Evolutionary conservation across 1,140 invertebrate species (phyloP), one percentile per base, ranked within the genome.

Genomic region (Apis laboriosa): DNA sequence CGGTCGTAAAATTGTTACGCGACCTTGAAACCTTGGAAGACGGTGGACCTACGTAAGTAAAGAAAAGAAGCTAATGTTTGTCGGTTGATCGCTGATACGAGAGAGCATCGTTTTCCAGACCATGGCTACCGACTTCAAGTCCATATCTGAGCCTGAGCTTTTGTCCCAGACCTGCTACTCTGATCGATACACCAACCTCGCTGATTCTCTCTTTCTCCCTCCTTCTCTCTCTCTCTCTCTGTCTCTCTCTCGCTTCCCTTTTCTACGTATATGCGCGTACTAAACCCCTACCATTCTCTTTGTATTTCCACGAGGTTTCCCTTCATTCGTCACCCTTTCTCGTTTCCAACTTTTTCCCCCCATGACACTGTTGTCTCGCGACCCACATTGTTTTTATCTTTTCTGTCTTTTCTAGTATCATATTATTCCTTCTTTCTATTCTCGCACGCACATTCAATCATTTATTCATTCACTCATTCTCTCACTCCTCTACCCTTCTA

Each of bases 21-120:
- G 28, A 61, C 56, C 0, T 12, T 43, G 34, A 17, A 49, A 74
- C 15, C 17, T 56, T 1, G 64, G 9, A 8, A 58, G 64, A 79
- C 43, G 81, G 60, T 71, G 76, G 68, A 63, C 76, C 68, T 79
- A 49, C 82, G 82, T 83, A 70, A 83, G 82, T 83, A 80, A 24
- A 83, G 5, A 24, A 61, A 12, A 19, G 2, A 0, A 63, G 5
- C 28, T 53, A 3, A 53, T 4, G 24, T 2, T 43, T 56, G 53
- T 43, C 17, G 34, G 5, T 49, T 0, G 43, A 0, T 34, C 2
- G 28, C 7, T 34, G 2, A 34, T 17, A 64, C 63, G 63, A n/a
- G 19, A 34, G 24, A 21, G 43, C 56, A 7, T 11, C 19, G n/a
- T n/a, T 61, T 77, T 66, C 1, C 11, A 43, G 19, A 58, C 53